Evolutionary conservation across 1,140 invertebrate species (phyloP).

Genomic region (Diorhabda sublineata): DNA sequence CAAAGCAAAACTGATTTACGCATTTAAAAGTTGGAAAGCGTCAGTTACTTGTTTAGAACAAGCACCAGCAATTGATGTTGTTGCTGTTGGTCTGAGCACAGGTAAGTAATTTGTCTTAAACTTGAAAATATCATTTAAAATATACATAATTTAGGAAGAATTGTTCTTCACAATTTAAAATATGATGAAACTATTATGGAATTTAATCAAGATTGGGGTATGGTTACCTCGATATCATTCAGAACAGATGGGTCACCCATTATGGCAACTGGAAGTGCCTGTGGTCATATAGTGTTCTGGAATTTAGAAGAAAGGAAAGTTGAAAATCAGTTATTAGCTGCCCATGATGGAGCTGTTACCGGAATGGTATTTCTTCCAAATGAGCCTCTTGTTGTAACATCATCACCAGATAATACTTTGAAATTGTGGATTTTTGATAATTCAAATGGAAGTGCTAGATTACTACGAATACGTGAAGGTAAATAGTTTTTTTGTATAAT

Average conservation of each 20-base stretch:
- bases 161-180: constrained; percentile 86
- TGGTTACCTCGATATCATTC: constrained; percentile 79
- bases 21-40: constrained; percentile 74
- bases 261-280: constrained; percentile 73
- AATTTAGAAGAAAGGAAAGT: constrained; percentile 83
- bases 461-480: constrained; percentile 73
- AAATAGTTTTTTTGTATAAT: background rate
- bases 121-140: background rate
- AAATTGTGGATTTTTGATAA: constrained; percentile 96
- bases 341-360: constrained; percentile 70
- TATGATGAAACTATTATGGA: constrained; percentile 81
- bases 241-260: constrained; percentile 81
- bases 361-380: constrained; percentile 78
- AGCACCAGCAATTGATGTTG: constrained; percentile 85
- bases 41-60: constrained; percentile 70
- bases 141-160: constrained; percentile 46
- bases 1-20: constrained; percentile 71
- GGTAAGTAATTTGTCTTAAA: constrained; percentile 48
- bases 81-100: constrained; percentile 78
- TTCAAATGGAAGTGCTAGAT: constrained; percentile 80
- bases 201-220: constrained; percentile 90
- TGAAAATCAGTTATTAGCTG: constrained; percentile 67
- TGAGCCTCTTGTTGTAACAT: constrained; percentile 87
- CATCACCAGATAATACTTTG: constrained; percentile 91
- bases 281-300: constrained; percentile 89